These are phyloP conservation scores for Sialia sialis DNA, from an alignment of 2,113 vertebrate genomes.

Conservation along the genomic window DNA sequence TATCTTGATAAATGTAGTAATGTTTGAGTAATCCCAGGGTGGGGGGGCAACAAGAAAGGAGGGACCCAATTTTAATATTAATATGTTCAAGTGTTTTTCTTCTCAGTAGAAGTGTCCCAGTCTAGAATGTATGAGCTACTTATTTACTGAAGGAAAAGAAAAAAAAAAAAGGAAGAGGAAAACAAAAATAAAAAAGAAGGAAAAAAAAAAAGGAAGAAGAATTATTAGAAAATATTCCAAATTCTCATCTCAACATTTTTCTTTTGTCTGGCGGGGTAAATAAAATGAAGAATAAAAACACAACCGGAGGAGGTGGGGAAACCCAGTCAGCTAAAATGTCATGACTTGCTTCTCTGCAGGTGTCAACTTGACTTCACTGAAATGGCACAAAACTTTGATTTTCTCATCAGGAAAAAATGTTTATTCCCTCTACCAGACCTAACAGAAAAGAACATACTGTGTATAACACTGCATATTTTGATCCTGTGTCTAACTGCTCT, in stretches of 20 bases:
- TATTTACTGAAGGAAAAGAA: not conserved
- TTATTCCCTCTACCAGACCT: conserved; percentile 44
- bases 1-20: conserved; percentile 8
- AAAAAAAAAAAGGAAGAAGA: not conserved
- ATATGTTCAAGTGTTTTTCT: not conserved
- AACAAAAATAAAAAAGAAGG: not conserved
- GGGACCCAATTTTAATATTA: not conserved
- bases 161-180: not conserved
- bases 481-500: not conserved
- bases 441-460: conserved; percentile 28
- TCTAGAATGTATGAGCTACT: not conserved
- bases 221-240: not conserved
- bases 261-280: conserved; percentile 61
- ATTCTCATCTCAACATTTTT: conserved; percentile 47
- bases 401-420: conserved; percentile 65
- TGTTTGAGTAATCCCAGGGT: not conserved
- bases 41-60: not conserved
- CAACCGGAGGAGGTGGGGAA: not conserved
- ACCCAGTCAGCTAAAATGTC: conserved; percentile 57
- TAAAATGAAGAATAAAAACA: conserved; percentile 49
- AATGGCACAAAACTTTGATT: conserved; percentile 65
- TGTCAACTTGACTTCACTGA: conserved; percentile 56
- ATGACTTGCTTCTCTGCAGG: conserved; percentile 61
- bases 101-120: not conserved
- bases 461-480: not conserved